Evolutionary conservation across 1,140 invertebrate species (phyloP).

Genomic region (Hypothenemus hampei): DNA sequence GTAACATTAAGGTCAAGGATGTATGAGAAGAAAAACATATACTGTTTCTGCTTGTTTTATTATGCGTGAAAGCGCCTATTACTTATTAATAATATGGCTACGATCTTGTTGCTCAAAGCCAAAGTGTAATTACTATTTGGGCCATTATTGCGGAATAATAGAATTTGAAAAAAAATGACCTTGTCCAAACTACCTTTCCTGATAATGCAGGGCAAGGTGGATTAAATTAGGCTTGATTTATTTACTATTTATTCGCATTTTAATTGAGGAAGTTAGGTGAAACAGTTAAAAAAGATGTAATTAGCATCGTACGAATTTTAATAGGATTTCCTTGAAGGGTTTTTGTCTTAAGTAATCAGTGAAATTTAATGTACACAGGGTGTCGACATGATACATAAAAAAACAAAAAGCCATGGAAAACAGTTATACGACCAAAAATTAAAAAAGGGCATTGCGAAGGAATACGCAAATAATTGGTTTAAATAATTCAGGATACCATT

Average conservation of each 20-base stretch:
- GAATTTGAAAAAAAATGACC: background rate
- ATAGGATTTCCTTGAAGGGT: too few species aligned
- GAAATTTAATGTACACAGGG: too few species aligned
- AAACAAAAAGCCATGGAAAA: too few species aligned
- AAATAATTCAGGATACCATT: too few species aligned
- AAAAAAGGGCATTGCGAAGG: too few species aligned
- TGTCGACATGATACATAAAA: too few species aligned
- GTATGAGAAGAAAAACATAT: background rate
- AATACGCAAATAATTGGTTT: too few species aligned
- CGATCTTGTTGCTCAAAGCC: constrained; percentile 9
- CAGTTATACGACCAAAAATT: too few species aligned
- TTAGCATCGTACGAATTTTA: too few species aligned
- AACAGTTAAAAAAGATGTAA: too few species aligned
- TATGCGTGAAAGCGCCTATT: constrained; percentile 2
- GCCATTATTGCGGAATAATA: background rate
- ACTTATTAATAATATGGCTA: background rate
- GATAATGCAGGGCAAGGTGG: constrained; percentile 4
- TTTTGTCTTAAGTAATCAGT: too few species aligned
- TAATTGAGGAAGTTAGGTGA: background rate
- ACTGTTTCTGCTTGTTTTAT: background rate
- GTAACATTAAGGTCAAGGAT: constrained; percentile 5
- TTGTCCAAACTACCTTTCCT: constrained; percentile 3
- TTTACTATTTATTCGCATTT: background rate
- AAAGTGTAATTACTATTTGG: constrained; percentile 10
- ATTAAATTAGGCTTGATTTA: constrained; percentile 8